These are phyloP conservation scores for Nomada ruficornis DNA, from an alignment of 2,888 invertebrate genomes.

Conservation along the genomic window DNA sequence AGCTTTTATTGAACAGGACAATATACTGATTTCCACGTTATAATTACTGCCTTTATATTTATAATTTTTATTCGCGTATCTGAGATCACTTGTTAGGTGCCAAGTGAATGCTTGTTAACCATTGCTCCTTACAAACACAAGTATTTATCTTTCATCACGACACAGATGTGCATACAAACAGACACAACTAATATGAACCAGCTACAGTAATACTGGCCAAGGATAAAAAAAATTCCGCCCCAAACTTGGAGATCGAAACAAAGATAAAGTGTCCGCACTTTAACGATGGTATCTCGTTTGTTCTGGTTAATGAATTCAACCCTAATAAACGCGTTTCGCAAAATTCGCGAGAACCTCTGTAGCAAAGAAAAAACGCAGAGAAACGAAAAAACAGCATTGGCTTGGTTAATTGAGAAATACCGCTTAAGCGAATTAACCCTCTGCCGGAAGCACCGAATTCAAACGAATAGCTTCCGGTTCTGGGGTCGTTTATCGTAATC, in stretches of 20 bases:
- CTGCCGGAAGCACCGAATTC: slow-evolving; percentile 71
- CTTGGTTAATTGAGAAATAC: slow-evolving; percentile 70
- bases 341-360: slow-evolving; percentile 2
- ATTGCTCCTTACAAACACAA: too few species aligned
- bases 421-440: slow-evolving; percentile 58
- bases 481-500: slow-evolving; percentile 72
- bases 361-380: slow-evolving; percentile 21
- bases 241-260: slow-evolving; percentile 18
- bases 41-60: too few species aligned
- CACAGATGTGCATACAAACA: too few species aligned
- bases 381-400: slow-evolving; percentile 14
- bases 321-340: slow-evolving; percentile 20
- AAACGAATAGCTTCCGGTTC: slow-evolving; percentile 72
- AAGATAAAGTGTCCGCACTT: slow-evolving; percentile 34
- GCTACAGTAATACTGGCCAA: not conserved
- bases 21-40: too few species aligned
- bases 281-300: slow-evolving; percentile 35
- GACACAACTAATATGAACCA: too few species aligned
- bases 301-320: slow-evolving; percentile 25
- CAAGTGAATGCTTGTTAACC: too few species aligned
- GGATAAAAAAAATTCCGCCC: slow-evolving; percentile 21
- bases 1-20: too few species aligned
- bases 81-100: too few species aligned
- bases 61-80: too few species aligned
- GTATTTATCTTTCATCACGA: too few species aligned